Conservation (phyloP, 2,113 vertebrate genomes). For the Odontophorus gujanensis region DNA sequence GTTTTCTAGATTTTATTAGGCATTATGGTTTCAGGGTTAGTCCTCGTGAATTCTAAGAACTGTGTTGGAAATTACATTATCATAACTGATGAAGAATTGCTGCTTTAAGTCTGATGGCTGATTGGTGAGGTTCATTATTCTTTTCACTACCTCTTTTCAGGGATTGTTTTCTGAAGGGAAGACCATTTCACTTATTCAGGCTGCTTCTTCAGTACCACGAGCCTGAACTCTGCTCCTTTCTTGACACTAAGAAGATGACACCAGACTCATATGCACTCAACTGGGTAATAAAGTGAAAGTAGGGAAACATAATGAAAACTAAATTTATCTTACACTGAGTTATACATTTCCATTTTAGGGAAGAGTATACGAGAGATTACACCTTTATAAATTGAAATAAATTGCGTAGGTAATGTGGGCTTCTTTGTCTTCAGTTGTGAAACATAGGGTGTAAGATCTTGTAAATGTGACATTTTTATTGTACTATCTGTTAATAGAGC, state of each 20-base stretch:
- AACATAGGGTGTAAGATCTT: background rate
- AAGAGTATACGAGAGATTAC: background rate
- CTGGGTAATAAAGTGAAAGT: constrained; percentile 91
- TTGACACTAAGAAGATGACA: constrained; percentile 99
- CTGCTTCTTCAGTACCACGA: constrained; percentile 98
- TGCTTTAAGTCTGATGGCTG: background rate
- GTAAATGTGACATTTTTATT: background rate
- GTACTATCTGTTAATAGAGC: background rate
- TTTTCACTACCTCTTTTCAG: constrained; percentile 74
- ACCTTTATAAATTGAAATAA: background rate
- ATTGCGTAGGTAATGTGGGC: background rate
- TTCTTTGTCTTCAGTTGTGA: background rate
- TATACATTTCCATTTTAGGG: background rate
- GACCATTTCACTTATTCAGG: constrained; percentile 96
- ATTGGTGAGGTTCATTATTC: background rate
- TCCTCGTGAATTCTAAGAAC: background rate
- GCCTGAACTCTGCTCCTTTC: constrained; percentile 96
- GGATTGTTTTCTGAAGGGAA: constrained; percentile 92
- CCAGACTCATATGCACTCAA: constrained; percentile 95
- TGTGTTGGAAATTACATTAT: background rate
- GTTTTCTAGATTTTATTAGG: background rate
- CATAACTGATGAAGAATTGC: background rate
- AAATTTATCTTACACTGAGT: constrained; percentile 63
- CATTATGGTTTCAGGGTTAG: background rate
- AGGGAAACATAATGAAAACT: constrained; percentile 82